Evolutionary conservation across 2,888 invertebrate genomes (phyloP).

Genomic region (Himalopsyche japonica): DNA sequence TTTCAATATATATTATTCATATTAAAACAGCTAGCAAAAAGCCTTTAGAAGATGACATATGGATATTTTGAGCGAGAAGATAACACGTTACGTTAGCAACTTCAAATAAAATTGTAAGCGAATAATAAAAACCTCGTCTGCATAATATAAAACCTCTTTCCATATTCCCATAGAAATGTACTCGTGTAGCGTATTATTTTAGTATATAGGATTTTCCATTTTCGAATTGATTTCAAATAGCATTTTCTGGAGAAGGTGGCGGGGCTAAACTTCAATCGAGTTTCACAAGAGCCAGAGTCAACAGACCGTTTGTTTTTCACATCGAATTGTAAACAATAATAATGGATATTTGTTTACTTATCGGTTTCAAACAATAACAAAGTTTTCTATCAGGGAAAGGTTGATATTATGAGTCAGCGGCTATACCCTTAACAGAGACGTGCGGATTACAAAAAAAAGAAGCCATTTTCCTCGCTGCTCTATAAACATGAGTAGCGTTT

Average conservation of each 20-base stretch:
- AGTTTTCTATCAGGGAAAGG: conserved; percentile 6
- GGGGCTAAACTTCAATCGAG: conserved; percentile 16
- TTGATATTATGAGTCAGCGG: background rate
- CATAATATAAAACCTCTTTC: no score
- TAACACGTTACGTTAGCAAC: background rate
- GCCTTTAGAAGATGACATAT: no score
- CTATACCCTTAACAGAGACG: background rate
- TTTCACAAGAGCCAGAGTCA: conserved; percentile 28
- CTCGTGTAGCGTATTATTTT: no score
- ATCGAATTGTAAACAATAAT: conserved; percentile 37
- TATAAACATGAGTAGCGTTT: no score
- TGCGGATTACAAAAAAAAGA: no score
- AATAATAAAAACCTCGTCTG: background rate
- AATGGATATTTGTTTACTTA: conserved; percentile 39
- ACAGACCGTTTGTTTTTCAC: conserved; percentile 27
- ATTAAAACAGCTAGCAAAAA: no score
- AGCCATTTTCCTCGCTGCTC: no score
- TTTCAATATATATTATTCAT: no score
- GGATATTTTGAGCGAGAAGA: no score
- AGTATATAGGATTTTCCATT: background rate
- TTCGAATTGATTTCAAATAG: background rate
- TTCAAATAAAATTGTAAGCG: conserved; percentile 2
- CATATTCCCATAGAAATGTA: no score
- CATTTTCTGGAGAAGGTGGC: background rate
- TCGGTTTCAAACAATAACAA: conserved; percentile 29